A percentile compares a stretch with the other conserved stretches of the same genome.
Evolutionary conservation across 2,888 invertebrate genomes (phyloP).

Genomic region (Oscheius onirici): DNA sequence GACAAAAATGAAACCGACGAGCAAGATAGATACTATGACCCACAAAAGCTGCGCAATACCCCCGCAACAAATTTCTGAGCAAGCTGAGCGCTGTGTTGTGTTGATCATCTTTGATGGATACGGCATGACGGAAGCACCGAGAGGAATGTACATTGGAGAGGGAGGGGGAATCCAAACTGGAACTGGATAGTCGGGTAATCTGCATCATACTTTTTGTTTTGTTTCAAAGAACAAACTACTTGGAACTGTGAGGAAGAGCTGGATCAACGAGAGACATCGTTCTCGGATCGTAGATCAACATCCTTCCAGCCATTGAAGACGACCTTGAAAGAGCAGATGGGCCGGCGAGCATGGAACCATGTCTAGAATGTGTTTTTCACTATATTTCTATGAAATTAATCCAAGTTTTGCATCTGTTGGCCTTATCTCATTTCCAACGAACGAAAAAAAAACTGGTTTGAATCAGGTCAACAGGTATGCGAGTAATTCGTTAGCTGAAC

Average conservation of each 20-base stretch:
- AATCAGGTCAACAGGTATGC: neutral
- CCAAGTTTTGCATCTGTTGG: neutral
- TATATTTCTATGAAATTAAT: neutral
- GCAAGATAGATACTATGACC: constrained; percentile 31
- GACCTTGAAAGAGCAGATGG: constrained; percentile 11
- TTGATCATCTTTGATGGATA: constrained; percentile 16
- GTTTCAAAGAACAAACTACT: neutral
- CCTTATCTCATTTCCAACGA: neutral
- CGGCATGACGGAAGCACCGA: constrained; percentile 23
- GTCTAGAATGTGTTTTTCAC: constrained; percentile 2
- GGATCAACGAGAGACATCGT: constrained; percentile 35
- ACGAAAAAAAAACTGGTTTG: neutral
- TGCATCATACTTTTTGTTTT: neutral
- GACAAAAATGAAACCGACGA: constrained; percentile 24
- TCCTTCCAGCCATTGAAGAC: constrained; percentile 24
- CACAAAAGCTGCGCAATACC: constrained; percentile 29
- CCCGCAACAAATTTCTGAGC: constrained; percentile 32
- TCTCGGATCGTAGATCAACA: constrained; percentile 31
- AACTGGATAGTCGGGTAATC: constrained; percentile 24
- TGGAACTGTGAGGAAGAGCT: constrained; percentile 11
- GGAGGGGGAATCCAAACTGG: constrained; percentile 31
- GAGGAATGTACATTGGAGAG: constrained; percentile 32
- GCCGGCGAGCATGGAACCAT: constrained; percentile 13
- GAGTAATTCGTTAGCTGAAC: too few relatives aligned
- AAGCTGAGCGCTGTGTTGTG: constrained; percentile 2